Conservation (phyloP, 2,797 vertebrate genomes). For the Pipistrellus pygmaeus region DNA sequence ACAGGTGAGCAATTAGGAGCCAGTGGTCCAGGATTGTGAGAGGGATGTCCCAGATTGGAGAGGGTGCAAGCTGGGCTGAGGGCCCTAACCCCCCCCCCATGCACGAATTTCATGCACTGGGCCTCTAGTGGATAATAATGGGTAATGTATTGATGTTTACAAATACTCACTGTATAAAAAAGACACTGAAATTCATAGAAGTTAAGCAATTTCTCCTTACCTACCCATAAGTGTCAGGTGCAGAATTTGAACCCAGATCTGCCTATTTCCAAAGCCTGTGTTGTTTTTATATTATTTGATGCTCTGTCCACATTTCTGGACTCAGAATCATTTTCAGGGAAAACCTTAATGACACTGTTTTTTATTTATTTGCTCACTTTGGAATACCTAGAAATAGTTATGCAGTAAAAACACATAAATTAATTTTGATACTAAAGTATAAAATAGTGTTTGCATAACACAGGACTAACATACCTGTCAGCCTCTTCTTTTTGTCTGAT, state of each 20-base stretch:
- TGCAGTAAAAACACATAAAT: not conserved
- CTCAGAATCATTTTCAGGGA: not conserved
- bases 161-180: not conserved
- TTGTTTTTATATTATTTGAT: not conserved
- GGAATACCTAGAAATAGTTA: not conserved
- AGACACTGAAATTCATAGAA: not conserved
- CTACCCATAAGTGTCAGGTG: not conserved
- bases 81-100: too few relatives aligned
- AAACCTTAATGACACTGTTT: not conserved
- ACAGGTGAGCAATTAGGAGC: too few relatives aligned
- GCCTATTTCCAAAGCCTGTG: not conserved
- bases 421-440: not conserved
- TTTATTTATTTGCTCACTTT: slow-evolving; percentile 36
- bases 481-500: not conserved
- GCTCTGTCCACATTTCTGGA: slow-evolving; percentile 37
- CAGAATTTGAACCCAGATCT: slow-evolving; percentile 31
- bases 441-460: not conserved
- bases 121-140: not conserved
- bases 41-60: too few relatives aligned
- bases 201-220: slow-evolving; percentile 25
- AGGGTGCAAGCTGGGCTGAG: too few relatives aligned
- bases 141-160: not conserved
- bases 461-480: not conserved
- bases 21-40: too few relatives aligned
- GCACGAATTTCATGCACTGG: too few relatives aligned